These are phyloP conservation scores for Eupithecia subfuscata DNA, from an alignment of 2,888 invertebrate genomes.

Conservation along the genomic window DNA sequence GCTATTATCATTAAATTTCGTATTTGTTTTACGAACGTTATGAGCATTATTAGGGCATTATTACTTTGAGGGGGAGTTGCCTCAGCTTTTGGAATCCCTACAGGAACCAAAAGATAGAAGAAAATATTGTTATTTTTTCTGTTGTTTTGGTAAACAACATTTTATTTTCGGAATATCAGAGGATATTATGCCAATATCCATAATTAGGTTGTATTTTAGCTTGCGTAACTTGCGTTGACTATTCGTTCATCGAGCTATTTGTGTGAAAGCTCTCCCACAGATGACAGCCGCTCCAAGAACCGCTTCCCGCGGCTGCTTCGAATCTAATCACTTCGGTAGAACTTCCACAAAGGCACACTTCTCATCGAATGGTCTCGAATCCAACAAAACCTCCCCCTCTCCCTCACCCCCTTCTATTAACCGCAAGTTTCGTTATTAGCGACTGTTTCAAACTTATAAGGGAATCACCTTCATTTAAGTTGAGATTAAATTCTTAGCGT, in stretches of 20 bases:
- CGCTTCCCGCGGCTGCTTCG: neutral
- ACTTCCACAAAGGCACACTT: conserved; percentile 62
- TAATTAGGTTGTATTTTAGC: neutral
- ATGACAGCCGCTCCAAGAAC: neutral
- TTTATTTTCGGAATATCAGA: neutral
- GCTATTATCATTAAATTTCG: neutral
- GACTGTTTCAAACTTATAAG: conserved; percentile 78
- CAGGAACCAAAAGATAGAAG: neutral
- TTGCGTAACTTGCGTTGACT: neutral
- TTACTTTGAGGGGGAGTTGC: neutral
- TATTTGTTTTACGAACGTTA: neutral
- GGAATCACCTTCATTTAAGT: conserved; percentile 81
- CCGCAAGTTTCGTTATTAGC: conserved; percentile 82
- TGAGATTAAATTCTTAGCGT: conserved; percentile 75
- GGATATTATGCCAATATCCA: neutral
- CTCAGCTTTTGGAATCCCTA: neutral
- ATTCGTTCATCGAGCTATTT: neutral
- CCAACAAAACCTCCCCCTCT: conserved; percentile 52
- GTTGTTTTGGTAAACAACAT: too few relatives aligned
- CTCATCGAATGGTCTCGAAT: conserved; percentile 73
- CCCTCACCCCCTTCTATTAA: conserved; percentile 57
- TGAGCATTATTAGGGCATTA: neutral
- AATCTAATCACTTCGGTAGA: neutral
- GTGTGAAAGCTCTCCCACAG: neutral
- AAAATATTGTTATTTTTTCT: too few relatives aligned